These are phyloP conservation scores for Mesorhabditis spiculigera DNA, from an alignment of 2,888 invertebrate genomes.

Conservation along the genomic window DNA sequence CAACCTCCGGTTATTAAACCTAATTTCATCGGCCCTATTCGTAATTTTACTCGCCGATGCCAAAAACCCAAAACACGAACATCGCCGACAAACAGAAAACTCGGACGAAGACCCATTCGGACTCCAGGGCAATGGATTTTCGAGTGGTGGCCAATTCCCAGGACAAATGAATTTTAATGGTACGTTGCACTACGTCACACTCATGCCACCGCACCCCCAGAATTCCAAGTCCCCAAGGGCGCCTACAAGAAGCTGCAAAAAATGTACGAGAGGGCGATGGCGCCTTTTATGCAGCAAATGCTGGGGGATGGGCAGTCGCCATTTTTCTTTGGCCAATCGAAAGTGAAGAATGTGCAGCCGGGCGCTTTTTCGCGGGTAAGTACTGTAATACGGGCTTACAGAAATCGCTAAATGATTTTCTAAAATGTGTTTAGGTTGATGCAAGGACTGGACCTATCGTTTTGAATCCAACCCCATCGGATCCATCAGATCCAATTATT, in stretches of 20 bases:
- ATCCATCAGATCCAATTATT: slow-evolving; percentile 5
- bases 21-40: no score
- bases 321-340: neutral
- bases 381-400: neutral
- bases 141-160: no score
- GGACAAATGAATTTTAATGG: no score
- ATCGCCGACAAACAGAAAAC: no score
- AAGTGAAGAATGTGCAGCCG: neutral
- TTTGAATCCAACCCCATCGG: neutral
- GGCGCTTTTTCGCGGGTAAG: neutral
- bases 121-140: no score
- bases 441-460: neutral
- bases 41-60: no score
- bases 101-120: no score
- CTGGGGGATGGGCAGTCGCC: neutral
- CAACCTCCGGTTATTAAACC: no score
- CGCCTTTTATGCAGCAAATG: neutral
- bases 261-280: neutral
- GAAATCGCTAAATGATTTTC: neutral
- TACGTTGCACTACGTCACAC: no score
- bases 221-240: no score
- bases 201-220: no score
- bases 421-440: neutral
- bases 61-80: no score
- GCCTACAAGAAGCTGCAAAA: neutral